These are phyloP conservation scores for Lasioglossum pauxillum DNA, from an alignment of 2,888 invertebrate genomes.

Conservation along the genomic window DNA sequence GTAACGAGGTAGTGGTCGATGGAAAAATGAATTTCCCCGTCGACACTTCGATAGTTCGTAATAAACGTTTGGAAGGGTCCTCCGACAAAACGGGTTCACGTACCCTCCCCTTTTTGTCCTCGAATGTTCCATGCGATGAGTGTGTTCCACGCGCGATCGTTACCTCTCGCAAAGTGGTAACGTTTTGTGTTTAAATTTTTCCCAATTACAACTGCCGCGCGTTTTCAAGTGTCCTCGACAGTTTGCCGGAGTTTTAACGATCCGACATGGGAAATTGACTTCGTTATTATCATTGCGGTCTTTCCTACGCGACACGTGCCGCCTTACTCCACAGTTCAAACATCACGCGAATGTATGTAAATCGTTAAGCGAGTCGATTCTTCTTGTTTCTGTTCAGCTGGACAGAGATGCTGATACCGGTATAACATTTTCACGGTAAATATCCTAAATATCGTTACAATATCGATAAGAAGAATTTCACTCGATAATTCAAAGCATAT, in stretches of 20 bases:
- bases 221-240: constrained; percentile 64
- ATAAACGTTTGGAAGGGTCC: constrained; percentile 50
- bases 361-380: constrained; percentile 6
- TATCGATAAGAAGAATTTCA: no score
- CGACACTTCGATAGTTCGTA: constrained; percentile 46
- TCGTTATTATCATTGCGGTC: constrained; percentile 19
- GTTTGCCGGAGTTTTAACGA: constrained; percentile 71
- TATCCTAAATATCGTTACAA: neutral
- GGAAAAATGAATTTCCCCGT: constrained; percentile 42
- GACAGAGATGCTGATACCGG: neutral
- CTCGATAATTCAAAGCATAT: no score
- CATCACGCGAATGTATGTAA: neutral
- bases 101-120: neutral
- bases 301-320: constrained; percentile 4
- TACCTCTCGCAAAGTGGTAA: constrained; percentile 63
- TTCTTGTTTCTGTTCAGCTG: neutral
- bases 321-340: neutral
- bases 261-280: constrained; percentile 67
- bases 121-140: constrained; percentile 21
- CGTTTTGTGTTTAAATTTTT: constrained; percentile 65
- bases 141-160: constrained; percentile 54
- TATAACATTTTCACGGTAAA: neutral
- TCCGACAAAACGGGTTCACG: constrained; percentile 19
- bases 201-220: constrained; percentile 66
- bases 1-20: constrained; percentile 37